Base-by-base conservation (phyloP, 2,113 vertebrate genomes). In the Lipotes vexillifer region DNA sequence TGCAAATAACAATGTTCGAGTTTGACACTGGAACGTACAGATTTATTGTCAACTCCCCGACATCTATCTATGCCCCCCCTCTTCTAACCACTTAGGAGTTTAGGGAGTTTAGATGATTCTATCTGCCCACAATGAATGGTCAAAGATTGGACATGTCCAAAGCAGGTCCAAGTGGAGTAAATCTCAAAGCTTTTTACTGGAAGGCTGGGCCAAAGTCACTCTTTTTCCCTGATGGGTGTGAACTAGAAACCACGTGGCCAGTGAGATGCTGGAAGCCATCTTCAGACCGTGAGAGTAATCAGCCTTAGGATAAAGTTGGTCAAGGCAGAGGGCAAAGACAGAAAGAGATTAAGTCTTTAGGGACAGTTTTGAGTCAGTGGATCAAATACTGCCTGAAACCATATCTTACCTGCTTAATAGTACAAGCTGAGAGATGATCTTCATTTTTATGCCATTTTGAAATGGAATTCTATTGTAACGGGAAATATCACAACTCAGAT, bases 151-250 rank as follows among this genome's bases (percentile, higher is more conserved):
- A 8, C 66, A 71, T 36, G n/a, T 93, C 38, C 31, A 84, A 75
- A 78, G 12, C 15, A 80, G 72, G 21, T 11, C 15, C 46, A 66
- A 85, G 23, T 41, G 12, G 4, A 94, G 8, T 36, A 92, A 93
- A 75, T 80, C n/a, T 86, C 59, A 93, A 93, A 84, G 92, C n/a
- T 21, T 94, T 88, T 89, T 44, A 88, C 57, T 96, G 38, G 25
- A 84, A 91, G n/a, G 46, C 3, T 77, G 23, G 46, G 82, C 63
- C 69, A 93, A 71, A 61, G 49, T 75, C 77, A 90, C 5, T 86
- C 87, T 68, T 90, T 84, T 93, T 63, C 31, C 4, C 71, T 84
- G 49, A 57, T 17, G 59, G 21, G 91, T 38, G 5, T 71, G 25
- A 96, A 74, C 68, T 94, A 90, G 65, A 96, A 96, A 65, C 41